Evolutionary conservation across 2,797 vertebrate species (phyloP).

Genomic region (Notolepis coatsorum): DNA sequence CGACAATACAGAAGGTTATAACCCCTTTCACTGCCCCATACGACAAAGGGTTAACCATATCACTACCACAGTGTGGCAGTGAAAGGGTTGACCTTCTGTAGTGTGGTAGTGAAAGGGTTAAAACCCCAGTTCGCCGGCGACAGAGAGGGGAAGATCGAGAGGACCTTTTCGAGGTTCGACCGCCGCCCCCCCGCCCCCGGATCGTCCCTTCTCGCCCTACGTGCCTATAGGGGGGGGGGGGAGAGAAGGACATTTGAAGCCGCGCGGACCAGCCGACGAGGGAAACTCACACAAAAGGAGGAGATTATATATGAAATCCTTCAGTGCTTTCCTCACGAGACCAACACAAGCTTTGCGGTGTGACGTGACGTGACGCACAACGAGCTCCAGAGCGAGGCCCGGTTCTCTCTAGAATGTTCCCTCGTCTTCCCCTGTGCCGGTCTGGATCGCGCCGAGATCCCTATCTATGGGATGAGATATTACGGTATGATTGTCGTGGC

Average conservation of each 20-base stretch:
- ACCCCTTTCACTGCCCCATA: too few relatives aligned
- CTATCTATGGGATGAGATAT: too few relatives aligned
- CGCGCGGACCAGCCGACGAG: constrained; percentile 56
- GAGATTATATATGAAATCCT: constrained; percentile 76
- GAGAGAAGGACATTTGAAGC: constrained; percentile 70
- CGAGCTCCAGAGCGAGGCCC: constrained; percentile 4
- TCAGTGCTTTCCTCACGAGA: constrained; percentile 57
- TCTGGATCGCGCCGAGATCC: too few relatives aligned
- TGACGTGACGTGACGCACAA: too few relatives aligned
- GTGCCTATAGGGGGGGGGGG: constrained; percentile 30
- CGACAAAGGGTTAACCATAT: too few relatives aligned
- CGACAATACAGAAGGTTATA: too few relatives aligned
- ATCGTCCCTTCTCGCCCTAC: constrained; percentile 29
- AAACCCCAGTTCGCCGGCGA: constrained; percentile 25
- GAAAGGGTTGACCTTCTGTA: too few relatives aligned
- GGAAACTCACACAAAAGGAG: constrained; percentile 69
- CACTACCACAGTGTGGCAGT: too few relatives aligned
- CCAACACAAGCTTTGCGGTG: constrained; percentile 47
- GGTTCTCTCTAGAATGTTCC: constrained; percentile 34
- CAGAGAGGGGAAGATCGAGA: constrained; percentile 10
- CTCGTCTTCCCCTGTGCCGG: too few relatives aligned
- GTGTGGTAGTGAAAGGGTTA: constrained; percentile 28
- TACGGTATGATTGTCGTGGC: too few relatives aligned
- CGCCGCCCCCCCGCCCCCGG: constrained; percentile 24
- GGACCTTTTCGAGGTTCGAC: constrained; percentile 54